Conservation (phyloP, 2,797 vertebrate species). For the Crypturellus tataupa region DNA sequence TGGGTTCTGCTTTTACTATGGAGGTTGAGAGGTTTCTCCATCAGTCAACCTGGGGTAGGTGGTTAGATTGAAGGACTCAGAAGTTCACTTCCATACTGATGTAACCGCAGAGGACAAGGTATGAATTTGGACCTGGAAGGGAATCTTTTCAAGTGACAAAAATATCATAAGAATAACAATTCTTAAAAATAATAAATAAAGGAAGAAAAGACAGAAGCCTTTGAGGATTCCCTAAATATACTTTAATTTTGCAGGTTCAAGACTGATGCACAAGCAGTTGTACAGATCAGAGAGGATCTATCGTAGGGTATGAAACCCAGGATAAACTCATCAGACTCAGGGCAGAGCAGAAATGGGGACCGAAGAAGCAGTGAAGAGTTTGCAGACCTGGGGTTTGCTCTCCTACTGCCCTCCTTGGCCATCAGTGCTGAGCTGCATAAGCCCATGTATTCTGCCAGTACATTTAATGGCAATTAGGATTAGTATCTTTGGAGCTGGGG, state of each 20-base stretch:
- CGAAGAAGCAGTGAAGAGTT: not conserved
- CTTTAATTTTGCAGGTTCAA: constrained; percentile 69
- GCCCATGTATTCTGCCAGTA: not conserved
- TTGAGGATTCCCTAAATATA: constrained; percentile 26
- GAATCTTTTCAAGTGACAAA: not conserved
- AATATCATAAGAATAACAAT: not conserved
- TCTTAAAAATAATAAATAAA: not conserved
- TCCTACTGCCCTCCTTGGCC: not conserved
- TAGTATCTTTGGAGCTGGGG: not conserved
- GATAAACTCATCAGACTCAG: not conserved
- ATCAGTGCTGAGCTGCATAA: not conserved
- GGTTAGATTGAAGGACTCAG: not conserved
- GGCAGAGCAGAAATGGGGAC: not conserved
- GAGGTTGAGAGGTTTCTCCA: not conserved
- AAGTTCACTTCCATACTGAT: not conserved
- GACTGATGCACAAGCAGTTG: constrained; percentile 18
- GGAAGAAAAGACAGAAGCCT: not conserved
- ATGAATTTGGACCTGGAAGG: not conserved
- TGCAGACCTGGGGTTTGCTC: not conserved
- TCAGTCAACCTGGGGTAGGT: fast-evolving
- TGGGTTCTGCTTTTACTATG: not conserved
- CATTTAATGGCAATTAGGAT: not conserved
- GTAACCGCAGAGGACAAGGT: not conserved
- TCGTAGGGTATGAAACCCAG: not conserved
- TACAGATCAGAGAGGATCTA: not conserved